Conservation (phyloP, 2,113 vertebrate species). For the Eurypyga helias region DNA sequence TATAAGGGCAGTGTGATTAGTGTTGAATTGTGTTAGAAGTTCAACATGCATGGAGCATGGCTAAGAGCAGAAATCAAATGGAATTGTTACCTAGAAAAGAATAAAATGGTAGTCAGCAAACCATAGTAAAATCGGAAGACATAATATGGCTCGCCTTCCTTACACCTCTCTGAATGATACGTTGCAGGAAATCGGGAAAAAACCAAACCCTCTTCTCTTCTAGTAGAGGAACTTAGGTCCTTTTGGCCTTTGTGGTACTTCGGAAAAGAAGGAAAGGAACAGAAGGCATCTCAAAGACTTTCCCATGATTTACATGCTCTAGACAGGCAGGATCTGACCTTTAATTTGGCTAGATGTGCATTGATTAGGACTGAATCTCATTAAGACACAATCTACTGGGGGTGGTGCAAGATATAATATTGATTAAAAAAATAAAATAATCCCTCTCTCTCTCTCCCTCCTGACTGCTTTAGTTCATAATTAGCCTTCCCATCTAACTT, state of each 20-base stretch:
- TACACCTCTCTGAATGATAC: background rate
- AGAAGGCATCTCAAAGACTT: background rate
- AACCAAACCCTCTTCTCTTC: background rate
- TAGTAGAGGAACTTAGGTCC: background rate
- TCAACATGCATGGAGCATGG: background rate
- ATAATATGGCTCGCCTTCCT: background rate
- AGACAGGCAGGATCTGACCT: background rate
- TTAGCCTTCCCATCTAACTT: constrained; percentile 23
- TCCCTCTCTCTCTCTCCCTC: background rate
- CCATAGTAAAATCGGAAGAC: background rate
- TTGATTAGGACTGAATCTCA: constrained; percentile 21
- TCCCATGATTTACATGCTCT: background rate
- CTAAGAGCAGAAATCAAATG: background rate
- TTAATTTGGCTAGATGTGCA: constrained; percentile 51
- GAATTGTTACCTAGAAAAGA: background rate
- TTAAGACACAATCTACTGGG: constrained; percentile 21
- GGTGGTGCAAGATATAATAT: constrained; percentile 13
- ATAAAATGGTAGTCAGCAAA: background rate
- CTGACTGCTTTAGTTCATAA: constrained; percentile 25
- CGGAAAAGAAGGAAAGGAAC: background rate
- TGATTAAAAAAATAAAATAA: constrained; percentile 60
- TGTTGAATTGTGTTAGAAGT: background rate
- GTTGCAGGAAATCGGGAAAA: background rate
- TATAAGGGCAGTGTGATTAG: background rate
- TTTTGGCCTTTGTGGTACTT: background rate